These are phyloP conservation scores for Crocuta crocuta DNA, from an alignment of 2,113 vertebrate species.

Conservation along the genomic window DNA sequence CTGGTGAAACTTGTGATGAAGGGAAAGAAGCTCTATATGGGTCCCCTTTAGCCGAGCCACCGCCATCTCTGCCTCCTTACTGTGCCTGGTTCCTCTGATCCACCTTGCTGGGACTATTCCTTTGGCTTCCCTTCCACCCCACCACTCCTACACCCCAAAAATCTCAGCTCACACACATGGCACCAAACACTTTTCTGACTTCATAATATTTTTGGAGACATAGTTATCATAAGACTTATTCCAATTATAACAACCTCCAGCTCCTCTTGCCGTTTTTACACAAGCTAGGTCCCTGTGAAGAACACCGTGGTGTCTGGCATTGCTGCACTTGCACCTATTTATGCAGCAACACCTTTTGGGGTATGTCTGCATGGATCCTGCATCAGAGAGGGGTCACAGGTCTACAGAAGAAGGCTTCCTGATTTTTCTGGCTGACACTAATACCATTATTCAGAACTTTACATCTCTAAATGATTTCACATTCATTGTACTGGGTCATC, in stretches of 20 bases:
- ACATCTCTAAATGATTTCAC: neutral
- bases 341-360: neutral
- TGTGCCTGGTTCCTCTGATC: constrained; percentile 5
- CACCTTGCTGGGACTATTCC: neutral
- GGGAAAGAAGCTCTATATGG: neutral
- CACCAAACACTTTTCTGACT: constrained; percentile 41
- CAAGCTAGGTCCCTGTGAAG: neutral
- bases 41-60: neutral
- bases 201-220: constrained; percentile 58
- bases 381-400: neutral
- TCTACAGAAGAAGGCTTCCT: neutral
- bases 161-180: neutral
- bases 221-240: constrained; percentile 10
- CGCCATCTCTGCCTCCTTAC: neutral
- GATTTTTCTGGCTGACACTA: neutral
- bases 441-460: neutral
- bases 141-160: neutral
- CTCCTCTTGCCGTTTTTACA: neutral
- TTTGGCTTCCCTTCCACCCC: constrained; percentile 39
- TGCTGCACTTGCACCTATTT: neutral
- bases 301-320: neutral
- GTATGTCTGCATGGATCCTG: neutral
- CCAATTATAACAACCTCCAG: constrained; percentile 51
- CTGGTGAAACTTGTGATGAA: neutral
- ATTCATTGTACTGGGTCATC: neutral